A percentile compares a stretch with the other conserved stretches of the same genome.
Conservation (phyloP, 2,888 invertebrate genomes). For the Nyleta sp. region DNA sequence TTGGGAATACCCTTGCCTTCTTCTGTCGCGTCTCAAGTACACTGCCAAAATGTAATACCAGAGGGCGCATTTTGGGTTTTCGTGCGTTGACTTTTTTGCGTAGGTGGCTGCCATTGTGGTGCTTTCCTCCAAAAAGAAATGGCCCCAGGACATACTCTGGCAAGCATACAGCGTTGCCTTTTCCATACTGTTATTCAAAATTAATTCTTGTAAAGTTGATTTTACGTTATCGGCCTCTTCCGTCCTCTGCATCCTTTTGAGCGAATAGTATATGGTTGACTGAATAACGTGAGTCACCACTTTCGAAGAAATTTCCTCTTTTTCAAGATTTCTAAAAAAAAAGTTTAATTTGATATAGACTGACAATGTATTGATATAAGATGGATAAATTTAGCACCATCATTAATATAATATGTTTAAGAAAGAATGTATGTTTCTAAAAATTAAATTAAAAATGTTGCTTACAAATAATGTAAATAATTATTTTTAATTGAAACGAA, state of each 20-base stretch:
- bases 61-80: conserved; percentile 1
- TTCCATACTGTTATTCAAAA: neutral
- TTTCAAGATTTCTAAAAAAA: no score
- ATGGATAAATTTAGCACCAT: no score
- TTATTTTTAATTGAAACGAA: no score
- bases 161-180: neutral
- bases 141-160: conserved; percentile 4
- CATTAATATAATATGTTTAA: no score
- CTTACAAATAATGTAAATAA: no score
- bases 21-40: neutral
- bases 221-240: neutral
- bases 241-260: neutral
- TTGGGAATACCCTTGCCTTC: neutral
- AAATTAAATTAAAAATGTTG: no score
- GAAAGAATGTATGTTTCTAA: no score
- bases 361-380: no score
- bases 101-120: neutral
- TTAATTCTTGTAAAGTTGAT: neutral
- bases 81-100: neutral
- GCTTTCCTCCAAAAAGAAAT: neutral
- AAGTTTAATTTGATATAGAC: no score
- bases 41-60: conserved; percentile 16
- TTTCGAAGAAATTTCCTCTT: neutral
- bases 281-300: neutral
- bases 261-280: neutral